Evolutionary conservation across 2,113 vertebrate species (phyloP).

Genomic region (Vanacampus margaritifer): DNA sequence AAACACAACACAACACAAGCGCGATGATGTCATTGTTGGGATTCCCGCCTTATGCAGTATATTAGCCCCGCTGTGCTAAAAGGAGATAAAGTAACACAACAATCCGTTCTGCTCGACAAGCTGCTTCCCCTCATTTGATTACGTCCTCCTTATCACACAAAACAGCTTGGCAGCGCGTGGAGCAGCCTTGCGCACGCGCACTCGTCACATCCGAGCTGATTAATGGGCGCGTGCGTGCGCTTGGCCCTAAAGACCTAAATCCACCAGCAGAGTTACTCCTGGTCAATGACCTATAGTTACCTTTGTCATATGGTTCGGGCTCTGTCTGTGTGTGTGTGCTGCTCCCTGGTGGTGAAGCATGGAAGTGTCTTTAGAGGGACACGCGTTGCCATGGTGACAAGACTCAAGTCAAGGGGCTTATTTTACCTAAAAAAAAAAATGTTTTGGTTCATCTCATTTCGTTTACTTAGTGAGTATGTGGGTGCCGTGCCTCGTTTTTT

Average conservation of each 20-base stretch:
- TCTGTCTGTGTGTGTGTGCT: background rate
- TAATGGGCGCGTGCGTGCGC: background rate
- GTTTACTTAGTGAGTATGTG: no score
- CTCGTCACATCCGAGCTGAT: constrained; percentile 4
- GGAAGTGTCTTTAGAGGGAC: constrained; percentile 11
- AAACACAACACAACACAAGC: constrained; percentile 45
- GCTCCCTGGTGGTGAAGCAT: constrained; percentile 48
- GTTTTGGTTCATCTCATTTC: no score
- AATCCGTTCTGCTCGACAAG: background rate
- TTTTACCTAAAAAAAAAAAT: no score
- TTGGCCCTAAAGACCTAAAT: constrained; percentile 13
- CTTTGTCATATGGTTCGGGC: constrained; percentile 12
- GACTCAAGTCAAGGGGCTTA: no score
- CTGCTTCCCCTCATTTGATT: background rate
- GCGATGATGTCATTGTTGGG: background rate
- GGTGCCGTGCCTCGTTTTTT: no score
- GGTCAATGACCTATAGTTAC: constrained; percentile 66
- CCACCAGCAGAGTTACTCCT: constrained; percentile 42
- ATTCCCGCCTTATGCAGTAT: background rate
- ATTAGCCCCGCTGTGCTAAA: background rate
- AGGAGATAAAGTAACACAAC: background rate
- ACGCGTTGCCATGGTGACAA: background rate
- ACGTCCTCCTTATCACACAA: background rate
- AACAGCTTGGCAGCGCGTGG: background rate
- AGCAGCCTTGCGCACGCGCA: background rate